phyloP scores from a whole-genome alignment of 2,888 invertebrate species.

The Ditula angustiorana region DNA sequence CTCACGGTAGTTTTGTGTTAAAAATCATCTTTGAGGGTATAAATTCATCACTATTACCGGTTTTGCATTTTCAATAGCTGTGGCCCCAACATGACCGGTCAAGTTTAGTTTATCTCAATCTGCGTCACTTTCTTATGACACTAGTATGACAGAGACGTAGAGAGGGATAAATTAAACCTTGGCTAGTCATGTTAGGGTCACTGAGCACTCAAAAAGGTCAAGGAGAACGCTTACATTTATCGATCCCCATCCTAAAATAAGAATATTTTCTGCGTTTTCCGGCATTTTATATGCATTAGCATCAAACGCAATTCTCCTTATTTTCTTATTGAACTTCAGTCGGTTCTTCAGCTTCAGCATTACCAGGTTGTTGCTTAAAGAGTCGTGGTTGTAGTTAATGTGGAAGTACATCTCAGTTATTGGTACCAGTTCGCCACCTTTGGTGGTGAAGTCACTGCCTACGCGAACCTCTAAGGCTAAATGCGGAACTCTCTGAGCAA shows the following conservation, averaged over 20 bases:
- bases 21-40: too few relatives aligned
- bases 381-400: conserved; percentile 50
- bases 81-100: too few relatives aligned
- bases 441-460: conserved; percentile 51
- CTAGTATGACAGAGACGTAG: too few relatives aligned
- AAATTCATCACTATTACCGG: too few relatives aligned
- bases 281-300: conserved; percentile 32
- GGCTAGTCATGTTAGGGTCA: too few relatives aligned
- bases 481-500: neutral
- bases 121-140: too few relatives aligned
- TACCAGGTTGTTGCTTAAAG: conserved; percentile 55
- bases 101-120: too few relatives aligned
- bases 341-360: conserved; percentile 48
- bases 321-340: conserved; percentile 42
- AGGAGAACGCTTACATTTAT: conserved; percentile 52
- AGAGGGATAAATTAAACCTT: too few relatives aligned
- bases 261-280: conserved; percentile 41
- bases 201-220: too few relatives aligned
- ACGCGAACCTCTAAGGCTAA: conserved; percentile 48
- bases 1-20: too few relatives aligned
- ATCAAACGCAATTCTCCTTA: conserved; percentile 53
- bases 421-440: conserved; percentile 50
- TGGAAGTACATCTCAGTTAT: conserved; percentile 51
- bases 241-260: conserved; percentile 61
- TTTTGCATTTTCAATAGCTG: too few relatives aligned